phyloP scores from a whole-genome alignment of 2,113 vertebrate genomes.

The Calonectris borealis region DNA sequence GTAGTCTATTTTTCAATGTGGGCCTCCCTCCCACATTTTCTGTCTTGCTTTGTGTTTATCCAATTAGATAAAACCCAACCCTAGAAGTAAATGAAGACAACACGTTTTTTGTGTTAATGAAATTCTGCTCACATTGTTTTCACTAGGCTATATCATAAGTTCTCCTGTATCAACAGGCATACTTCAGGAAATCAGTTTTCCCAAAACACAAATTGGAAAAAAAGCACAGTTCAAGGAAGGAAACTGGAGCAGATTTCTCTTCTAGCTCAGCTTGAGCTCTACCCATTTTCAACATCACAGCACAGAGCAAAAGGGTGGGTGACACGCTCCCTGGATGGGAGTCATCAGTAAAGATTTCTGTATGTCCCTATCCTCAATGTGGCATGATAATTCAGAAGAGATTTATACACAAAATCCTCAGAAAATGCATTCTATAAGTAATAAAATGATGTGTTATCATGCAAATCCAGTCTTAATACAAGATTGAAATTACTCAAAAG shows the following conservation, averaged over 20 bases:
- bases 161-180: neutral
- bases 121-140: neutral
- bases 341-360: conserved; percentile 25
- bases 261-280: neutral
- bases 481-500: conserved; percentile 41
- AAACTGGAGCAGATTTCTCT: neutral
- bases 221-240: neutral
- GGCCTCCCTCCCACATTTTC: neutral
- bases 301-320: neutral
- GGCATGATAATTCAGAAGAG: conserved; percentile 27
- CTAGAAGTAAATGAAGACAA: neutral
- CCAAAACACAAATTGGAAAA: neutral
- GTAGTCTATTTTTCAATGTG: neutral
- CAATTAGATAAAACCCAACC: neutral
- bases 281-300: neutral
- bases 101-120: fast-evolving
- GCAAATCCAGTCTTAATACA: conserved; percentile 51
- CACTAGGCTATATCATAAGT: neutral
- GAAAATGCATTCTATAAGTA: conserved; percentile 39
- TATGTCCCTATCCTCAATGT: neutral
- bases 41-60: neutral
- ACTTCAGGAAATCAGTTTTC: neutral
- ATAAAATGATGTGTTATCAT: conserved; percentile 54
- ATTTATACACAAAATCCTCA: conserved; percentile 11
- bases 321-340: neutral